These are phyloP conservation scores for Chrosomus eos DNA, from an alignment of 2,797 vertebrate genomes.

Conservation along the genomic window DNA sequence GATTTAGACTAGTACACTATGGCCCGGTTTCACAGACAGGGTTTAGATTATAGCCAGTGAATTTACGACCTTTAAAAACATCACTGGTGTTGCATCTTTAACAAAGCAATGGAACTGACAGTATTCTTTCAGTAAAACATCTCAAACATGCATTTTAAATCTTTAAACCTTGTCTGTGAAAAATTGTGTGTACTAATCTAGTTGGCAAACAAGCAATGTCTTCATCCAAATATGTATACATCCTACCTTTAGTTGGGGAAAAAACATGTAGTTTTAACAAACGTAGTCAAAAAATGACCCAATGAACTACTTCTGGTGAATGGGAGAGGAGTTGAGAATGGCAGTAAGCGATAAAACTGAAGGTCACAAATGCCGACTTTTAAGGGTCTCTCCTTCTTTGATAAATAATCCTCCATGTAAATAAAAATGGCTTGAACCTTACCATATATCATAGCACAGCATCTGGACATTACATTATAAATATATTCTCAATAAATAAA, in stretches of 20 bases:
- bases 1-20: neutral
- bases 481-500: no score
- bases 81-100: no score
- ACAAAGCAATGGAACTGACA: no score
- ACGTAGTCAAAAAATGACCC: no score
- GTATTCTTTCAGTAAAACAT: no score
- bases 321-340: neutral
- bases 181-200: neutral
- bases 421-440: neutral
- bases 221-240: neutral
- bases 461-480: neutral
- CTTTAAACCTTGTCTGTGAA: no score
- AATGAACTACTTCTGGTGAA: neutral
- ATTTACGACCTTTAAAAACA: no score
- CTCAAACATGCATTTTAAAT: no score
- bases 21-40: no score
- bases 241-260: neutral
- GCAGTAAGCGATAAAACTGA: neutral
- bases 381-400: neutral
- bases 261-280: no score
- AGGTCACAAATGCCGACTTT: neutral
- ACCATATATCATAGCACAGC: neutral
- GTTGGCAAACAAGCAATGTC: neutral
- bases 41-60: no score
- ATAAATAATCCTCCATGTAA: neutral